phyloP scores from a whole-genome alignment of 2,888 invertebrate genomes.

The Apoderus coryli region DNA sequence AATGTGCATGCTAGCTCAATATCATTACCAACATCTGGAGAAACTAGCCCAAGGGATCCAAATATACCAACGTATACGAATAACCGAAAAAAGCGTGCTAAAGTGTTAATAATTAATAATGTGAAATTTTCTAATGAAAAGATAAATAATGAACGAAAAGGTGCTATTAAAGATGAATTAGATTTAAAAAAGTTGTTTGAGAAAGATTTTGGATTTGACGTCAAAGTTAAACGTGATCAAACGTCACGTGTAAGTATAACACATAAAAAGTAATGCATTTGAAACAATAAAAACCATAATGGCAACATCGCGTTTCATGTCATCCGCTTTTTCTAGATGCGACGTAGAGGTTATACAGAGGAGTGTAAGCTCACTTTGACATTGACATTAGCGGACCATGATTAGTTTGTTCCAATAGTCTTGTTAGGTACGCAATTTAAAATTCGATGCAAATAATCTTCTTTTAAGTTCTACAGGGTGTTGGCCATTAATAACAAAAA shows the following conservation, averaged over 20 bases:
- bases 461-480: too few species aligned
- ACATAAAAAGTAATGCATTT: too few species aligned
- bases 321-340: too few species aligned
- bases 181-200: conserved; percentile 45
- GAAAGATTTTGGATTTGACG: conserved; percentile 42
- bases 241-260: conserved; percentile 31
- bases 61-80: conserved; percentile 24
- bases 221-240: conserved; percentile 33
- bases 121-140: conserved; percentile 24
- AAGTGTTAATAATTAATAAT: conserved; percentile 28
- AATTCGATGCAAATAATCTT: too few species aligned
- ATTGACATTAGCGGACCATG: too few species aligned
- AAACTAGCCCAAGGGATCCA: conserved; percentile 8
- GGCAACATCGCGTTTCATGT: too few species aligned
- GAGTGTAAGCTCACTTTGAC: too few species aligned
- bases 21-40: conserved; percentile 5
- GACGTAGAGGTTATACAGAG: too few species aligned
- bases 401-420: too few species aligned
- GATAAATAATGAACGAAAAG: conserved; percentile 30
- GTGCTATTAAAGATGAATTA: conserved; percentile 44
- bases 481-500: too few species aligned
- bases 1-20: conserved; percentile 8
- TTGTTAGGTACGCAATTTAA: too few species aligned
- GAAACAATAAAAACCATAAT: too few species aligned
- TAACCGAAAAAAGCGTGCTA: conserved; percentile 23